These are phyloP conservation scores for Dynastes grantii DNA, from an alignment of 2,888 invertebrate genomes.

Conservation along the genomic window DNA sequence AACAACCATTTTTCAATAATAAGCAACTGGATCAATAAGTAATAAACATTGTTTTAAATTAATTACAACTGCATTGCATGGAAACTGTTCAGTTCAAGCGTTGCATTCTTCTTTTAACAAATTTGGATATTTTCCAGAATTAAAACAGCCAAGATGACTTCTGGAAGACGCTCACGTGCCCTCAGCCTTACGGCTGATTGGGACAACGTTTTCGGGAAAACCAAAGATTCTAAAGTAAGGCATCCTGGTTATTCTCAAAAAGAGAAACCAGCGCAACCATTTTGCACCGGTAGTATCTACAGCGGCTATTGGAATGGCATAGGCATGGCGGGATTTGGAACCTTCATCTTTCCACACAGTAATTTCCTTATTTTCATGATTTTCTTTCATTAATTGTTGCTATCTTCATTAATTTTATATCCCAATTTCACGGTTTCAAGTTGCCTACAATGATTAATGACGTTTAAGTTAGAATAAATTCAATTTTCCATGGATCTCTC, in stretches of 20 bases:
- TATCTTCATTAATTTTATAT: too few relatives aligned
- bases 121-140: not conserved
- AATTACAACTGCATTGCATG: too few relatives aligned
- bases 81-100: not conserved
- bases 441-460: not conserved
- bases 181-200: constrained; percentile 47
- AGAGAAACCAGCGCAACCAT: constrained; percentile 49
- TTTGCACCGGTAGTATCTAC: constrained; percentile 74
- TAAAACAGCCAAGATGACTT: constrained; percentile 22
- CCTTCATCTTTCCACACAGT: constrained; percentile 75
- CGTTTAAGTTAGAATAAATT: not conserved
- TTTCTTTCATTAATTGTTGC: too few relatives aligned
- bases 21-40: too few relatives aligned
- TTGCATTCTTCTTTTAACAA: not conserved
- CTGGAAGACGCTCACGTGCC: constrained; percentile 34
- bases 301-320: constrained; percentile 75
- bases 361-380: not conserved
- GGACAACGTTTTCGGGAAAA: constrained; percentile 47
- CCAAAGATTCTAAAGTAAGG: constrained; percentile 18
- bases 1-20: too few relatives aligned
- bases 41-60: too few relatives aligned
- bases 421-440: too few relatives aligned
- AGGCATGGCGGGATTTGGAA: constrained; percentile 77
- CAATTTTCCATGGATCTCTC: not conserved
- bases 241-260: constrained; percentile 37